Conservation (phyloP, 2,797 vertebrate genomes). For the Cirrhinus molitorella region DNA sequence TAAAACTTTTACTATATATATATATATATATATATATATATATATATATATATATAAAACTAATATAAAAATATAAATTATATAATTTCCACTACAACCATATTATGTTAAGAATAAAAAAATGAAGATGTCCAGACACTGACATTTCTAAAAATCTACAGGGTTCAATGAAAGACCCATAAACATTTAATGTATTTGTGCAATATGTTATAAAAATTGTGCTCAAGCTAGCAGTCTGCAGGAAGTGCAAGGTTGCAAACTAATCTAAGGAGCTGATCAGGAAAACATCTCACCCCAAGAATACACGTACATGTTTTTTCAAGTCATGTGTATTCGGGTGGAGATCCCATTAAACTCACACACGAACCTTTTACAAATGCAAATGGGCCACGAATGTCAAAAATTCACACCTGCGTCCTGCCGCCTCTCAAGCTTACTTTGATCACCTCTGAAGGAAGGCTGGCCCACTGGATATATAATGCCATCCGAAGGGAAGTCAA, state of each 20-base stretch:
- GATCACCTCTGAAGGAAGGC: constrained; percentile 67
- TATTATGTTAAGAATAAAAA: too few relatives aligned
- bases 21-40: too few relatives aligned
- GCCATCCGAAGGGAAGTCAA: neutral
- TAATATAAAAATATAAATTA: too few relatives aligned
- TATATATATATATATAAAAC: too few relatives aligned
- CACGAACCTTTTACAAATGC: constrained; percentile 65
- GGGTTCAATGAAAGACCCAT: too few relatives aligned
- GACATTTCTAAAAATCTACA: too few relatives aligned
- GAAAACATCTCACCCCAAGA: constrained; percentile 62
- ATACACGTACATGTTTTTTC: constrained; percentile 78
- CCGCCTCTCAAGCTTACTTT: constrained; percentile 77
- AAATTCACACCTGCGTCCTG: constrained; percentile 73
- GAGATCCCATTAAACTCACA: constrained; percentile 76
- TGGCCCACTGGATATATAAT: constrained; percentile 68
- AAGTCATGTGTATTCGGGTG: constrained; percentile 81
- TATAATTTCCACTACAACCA: too few relatives aligned
- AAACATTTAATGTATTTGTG: neutral
- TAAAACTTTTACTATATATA: too few relatives aligned
- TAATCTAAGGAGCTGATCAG: constrained; percentile 55
- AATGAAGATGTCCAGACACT: too few relatives aligned
- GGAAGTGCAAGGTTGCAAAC: constrained; percentile 25
- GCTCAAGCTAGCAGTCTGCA: constrained; percentile 7
- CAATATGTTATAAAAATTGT: neutral
- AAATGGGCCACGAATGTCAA: constrained; percentile 68